phyloP scores from a whole-genome alignment of 1,140 invertebrate species.

The Pogonomyrmex barbatus region DNA sequence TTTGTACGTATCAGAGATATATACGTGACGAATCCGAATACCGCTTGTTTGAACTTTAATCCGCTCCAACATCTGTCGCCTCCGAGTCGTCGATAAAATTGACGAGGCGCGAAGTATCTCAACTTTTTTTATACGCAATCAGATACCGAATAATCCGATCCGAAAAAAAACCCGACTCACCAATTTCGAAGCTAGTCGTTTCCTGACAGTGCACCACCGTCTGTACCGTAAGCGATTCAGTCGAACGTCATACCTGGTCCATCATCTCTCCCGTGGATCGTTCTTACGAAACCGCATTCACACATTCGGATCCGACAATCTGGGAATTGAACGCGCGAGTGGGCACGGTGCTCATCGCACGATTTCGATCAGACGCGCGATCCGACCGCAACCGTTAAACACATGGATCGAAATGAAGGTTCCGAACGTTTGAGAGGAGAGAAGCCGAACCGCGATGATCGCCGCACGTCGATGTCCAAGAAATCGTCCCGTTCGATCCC shows the following conservation, averaged over 20 bases:
- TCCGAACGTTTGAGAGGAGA: neutral
- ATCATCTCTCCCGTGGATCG: conserved; percentile 42
- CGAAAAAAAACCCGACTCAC: conserved; percentile 54
- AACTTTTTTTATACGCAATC: neutral
- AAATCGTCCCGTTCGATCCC: neutral
- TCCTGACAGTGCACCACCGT: conserved; percentile 24
- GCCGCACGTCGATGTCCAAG: neutral
- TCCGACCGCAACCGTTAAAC: conserved; percentile 16
- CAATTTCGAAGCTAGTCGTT: conserved; percentile 64
- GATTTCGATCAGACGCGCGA: conserved; percentile 4
- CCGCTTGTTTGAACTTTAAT: neutral
- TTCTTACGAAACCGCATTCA: conserved; percentile 35
- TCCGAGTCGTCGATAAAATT: conserved; percentile 5
- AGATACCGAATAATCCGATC: neutral
- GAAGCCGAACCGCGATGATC: neutral
- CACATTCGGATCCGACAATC: conserved; percentile 16
- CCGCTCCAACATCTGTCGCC: neutral
- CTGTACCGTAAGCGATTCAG: neutral
- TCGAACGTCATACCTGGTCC: conserved; percentile 53
- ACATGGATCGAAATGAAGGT: conserved; percentile 13
- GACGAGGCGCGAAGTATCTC: neutral
- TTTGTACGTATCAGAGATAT: neutral
- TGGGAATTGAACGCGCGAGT: neutral
- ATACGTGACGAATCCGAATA: neutral
- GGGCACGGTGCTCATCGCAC: conserved; percentile 28